These are phyloP conservation scores for Leucophenga maculata DNA, from an alignment of 2,888 invertebrate species.

Conservation along the genomic window DNA sequence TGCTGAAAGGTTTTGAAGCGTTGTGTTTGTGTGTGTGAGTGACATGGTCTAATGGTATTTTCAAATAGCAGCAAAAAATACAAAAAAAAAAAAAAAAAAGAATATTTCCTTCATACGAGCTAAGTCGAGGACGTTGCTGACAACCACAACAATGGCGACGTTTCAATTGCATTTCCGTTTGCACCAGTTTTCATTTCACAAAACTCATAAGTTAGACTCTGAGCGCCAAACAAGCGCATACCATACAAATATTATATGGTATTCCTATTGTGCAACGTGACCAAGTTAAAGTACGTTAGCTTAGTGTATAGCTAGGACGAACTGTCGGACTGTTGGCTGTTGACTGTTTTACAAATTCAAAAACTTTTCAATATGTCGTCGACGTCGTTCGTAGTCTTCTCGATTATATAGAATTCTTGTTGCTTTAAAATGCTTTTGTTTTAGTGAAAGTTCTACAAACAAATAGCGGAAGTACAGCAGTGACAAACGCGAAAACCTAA, in stretches of 20 bases:
- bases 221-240: constrained; percentile 36
- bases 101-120: constrained; percentile 42
- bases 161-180: constrained; percentile 70
- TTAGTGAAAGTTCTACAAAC: constrained; percentile 53
- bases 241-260: constrained; percentile 32
- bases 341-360: constrained; percentile 63
- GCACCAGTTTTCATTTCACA: constrained; percentile 64
- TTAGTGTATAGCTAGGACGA: constrained; percentile 35
- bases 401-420: constrained; percentile 46
- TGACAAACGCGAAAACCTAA: background rate
- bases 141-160: constrained; percentile 56
- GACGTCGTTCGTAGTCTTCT: constrained; percentile 21
- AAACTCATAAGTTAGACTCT: constrained; percentile 64
- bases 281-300: constrained; percentile 51
- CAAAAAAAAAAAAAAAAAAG: too few relatives aligned
- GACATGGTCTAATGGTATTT: constrained; percentile 63
- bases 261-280: constrained; percentile 40
- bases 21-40: constrained; percentile 35
- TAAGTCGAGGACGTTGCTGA: constrained; percentile 35
- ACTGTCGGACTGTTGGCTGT: constrained; percentile 47
- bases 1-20: constrained; percentile 36
- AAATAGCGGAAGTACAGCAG: constrained; percentile 55
- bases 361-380: constrained; percentile 62
- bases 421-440: constrained; percentile 35
- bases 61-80: constrained; percentile 58